phyloP scores from a whole-genome alignment of 2,797 vertebrate species.

The Crax fasciolata region DNA sequence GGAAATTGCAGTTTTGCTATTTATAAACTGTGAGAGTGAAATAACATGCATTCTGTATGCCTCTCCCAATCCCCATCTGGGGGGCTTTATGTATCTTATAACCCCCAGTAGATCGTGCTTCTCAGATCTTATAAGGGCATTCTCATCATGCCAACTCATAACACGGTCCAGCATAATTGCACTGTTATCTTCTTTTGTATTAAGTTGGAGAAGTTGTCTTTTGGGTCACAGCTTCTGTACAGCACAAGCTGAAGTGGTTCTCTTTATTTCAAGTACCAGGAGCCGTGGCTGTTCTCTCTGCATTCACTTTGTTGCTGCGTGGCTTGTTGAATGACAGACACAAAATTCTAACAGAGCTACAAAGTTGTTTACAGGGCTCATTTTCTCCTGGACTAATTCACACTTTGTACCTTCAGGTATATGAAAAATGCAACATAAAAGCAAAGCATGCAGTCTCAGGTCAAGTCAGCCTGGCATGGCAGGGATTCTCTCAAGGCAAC shows the following conservation, averaged over 20 bases:
- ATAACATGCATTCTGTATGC: not conserved
- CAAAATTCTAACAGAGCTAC: not conserved
- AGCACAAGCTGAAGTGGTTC: not conserved
- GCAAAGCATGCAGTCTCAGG: not conserved
- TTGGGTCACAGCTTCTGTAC: not conserved
- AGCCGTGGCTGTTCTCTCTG: not conserved
- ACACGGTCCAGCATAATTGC: accelerated
- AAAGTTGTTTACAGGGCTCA: not conserved
- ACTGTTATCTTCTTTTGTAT: accelerated
- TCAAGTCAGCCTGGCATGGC: not conserved
- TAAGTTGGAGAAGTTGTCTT: not conserved
- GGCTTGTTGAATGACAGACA: not conserved
- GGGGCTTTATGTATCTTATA: not conserved
- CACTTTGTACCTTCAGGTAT: not conserved
- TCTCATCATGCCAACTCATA: not conserved
- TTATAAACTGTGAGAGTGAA: conserved; percentile 41
- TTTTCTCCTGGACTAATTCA: not conserved
- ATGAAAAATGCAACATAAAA: not conserved
- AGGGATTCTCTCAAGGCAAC: not conserved
- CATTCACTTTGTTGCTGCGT: not conserved
- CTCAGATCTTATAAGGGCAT: not conserved
- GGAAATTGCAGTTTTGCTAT: conserved; percentile 26
- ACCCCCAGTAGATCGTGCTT: not conserved
- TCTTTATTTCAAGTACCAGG: not conserved
- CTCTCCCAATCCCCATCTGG: not conserved